Conservation (phyloP, 1,140 invertebrate species). For the Euura saliciscinereae region DNA sequence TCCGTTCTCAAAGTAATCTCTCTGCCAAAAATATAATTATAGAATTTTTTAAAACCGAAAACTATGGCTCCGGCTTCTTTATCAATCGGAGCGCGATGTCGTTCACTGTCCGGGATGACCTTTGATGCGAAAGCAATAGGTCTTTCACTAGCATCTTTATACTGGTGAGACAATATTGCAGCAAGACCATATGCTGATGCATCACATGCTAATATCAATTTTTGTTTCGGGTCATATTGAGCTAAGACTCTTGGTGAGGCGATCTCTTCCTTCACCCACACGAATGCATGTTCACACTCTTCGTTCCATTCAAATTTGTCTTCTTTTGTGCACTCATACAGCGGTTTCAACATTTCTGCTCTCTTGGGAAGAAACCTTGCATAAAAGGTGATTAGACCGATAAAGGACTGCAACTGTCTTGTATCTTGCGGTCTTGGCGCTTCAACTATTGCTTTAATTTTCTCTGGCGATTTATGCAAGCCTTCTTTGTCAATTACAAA, state of each 20-base stretch:
- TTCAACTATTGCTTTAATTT: constrained; percentile 28
- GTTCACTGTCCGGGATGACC: constrained; percentile 40
- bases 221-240: constrained; percentile 42
- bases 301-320: constrained; percentile 16
- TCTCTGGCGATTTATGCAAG: constrained; percentile 28
- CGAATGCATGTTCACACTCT: constrained; percentile 25
- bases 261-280: constrained; percentile 31
- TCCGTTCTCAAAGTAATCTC: constrained; percentile 57
- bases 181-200: constrained; percentile 47
- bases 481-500: constrained; percentile 36
- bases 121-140: constrained; percentile 45
- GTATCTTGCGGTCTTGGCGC: constrained; percentile 23
- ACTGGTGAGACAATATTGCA: constrained; percentile 42
- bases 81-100: constrained; percentile 41
- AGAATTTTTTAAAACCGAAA: constrained; percentile 60
- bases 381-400: constrained; percentile 32
- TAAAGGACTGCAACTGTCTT: constrained; percentile 22
- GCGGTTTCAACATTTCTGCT: constrained; percentile 18
- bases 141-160: constrained; percentile 36
- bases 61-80: constrained; percentile 49
- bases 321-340: constrained; percentile 18
- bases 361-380: constrained; percentile 22
- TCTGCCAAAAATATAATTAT: constrained; percentile 59
- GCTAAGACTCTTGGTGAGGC: constrained; percentile 32
- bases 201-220: constrained; percentile 47